phyloP scores from a whole-genome alignment of 2,113 vertebrate genomes.

The Cynopterus brachyotis region DNA sequence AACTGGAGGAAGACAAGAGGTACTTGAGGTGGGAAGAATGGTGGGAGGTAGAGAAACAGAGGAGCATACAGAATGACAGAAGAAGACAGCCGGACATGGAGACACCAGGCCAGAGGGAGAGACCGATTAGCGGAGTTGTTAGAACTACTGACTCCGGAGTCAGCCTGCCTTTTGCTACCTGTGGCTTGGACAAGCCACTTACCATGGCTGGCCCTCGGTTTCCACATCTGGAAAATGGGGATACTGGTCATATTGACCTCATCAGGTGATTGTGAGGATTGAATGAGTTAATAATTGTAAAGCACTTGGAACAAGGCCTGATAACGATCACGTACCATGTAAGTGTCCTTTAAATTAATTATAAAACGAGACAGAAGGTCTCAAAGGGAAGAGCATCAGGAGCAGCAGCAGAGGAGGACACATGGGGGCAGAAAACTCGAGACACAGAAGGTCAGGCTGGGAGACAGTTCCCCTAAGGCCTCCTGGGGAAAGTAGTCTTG shows the following conservation, averaged over 20 bases:
- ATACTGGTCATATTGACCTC: neutral
- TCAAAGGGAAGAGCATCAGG: neutral
- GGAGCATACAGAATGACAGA: neutral
- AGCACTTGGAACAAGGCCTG: neutral
- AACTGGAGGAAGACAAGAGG: neutral
- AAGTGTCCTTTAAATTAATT: neutral
- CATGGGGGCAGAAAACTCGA: neutral
- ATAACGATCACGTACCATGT: neutral
- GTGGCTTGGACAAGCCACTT: neutral
- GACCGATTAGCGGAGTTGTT: fast-evolving
- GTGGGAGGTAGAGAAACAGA: too few species aligned
- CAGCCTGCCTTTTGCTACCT: neutral
- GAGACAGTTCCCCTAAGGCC: neutral
- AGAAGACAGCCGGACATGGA: neutral
- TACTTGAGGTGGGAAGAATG: neutral
- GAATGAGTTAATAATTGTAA: neutral
- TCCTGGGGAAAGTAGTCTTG: neutral
- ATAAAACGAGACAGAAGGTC: neutral
- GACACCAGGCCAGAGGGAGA: neutral
- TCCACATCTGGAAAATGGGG: neutral
- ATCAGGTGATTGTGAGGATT: fast-evolving
- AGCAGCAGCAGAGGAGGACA: neutral
- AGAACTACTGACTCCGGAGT: neutral
- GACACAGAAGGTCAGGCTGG: neutral
- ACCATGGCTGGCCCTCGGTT: neutral